Evolutionary conservation across 2,113 vertebrate genomes (phyloP).

Genomic region (Dunckerocampus dactyliophorus): DNA sequence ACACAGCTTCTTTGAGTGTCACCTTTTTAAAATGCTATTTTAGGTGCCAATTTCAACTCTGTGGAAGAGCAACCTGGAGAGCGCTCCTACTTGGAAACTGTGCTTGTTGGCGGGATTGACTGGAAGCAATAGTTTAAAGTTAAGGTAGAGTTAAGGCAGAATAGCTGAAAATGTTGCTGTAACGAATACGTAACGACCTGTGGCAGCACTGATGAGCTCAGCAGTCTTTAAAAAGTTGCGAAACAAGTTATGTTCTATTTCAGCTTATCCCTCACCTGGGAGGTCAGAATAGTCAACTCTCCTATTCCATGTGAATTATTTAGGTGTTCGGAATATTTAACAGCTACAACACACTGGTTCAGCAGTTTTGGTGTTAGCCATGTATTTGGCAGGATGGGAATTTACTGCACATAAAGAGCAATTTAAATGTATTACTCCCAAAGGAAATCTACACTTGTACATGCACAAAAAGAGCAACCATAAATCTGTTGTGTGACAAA

Average conservation of each 20-base stretch:
- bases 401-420: not conserved
- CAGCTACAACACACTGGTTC: not conserved
- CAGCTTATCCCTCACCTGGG: slow-evolving; percentile 2
- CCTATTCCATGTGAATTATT: slow-evolving; percentile 27
- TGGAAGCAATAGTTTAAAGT: not conserved
- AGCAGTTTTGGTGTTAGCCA: not conserved
- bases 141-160: not conserved
- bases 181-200: slow-evolving; percentile 1
- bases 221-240: slow-evolving; percentile 11
- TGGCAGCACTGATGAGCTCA: slow-evolving; percentile 23
- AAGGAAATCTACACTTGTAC: not conserved
- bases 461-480: not conserved
- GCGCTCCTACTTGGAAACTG: too few relatives aligned
- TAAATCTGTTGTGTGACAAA: not conserved
- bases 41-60: too few relatives aligned
- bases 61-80: too few relatives aligned
- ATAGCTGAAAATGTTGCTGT: slow-evolving; percentile 19
- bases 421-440: not conserved
- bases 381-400: not conserved
- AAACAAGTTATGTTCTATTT: not conserved
- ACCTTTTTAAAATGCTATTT: too few relatives aligned
- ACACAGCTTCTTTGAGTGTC: too few relatives aligned
- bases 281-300: slow-evolving; percentile 2
- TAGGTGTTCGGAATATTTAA: slow-evolving; percentile 12
- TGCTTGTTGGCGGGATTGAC: too few relatives aligned